A percentile compares a stretch with the other conserved stretches of the same genome.
Conservation (phyloP, 2,797 vertebrate genomes). For the Hylomyscus alleni region DNA sequence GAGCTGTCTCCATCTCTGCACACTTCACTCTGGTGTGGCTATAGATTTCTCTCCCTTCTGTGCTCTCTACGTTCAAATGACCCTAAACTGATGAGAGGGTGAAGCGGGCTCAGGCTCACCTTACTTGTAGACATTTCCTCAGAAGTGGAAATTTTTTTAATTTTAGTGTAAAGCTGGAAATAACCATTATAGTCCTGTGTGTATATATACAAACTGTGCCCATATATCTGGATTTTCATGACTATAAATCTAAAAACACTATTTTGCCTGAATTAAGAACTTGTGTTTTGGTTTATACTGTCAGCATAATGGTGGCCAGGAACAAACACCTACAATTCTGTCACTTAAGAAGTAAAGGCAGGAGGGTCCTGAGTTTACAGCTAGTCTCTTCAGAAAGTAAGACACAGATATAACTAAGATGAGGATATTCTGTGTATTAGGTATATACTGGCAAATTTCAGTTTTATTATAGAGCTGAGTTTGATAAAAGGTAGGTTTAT, state of each 20-base stretch:
- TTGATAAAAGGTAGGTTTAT: slow-evolving; percentile 18
- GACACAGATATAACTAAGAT: not conserved
- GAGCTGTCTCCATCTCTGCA: not conserved
- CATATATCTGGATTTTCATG: not conserved
- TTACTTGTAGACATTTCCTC: not conserved
- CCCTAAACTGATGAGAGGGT: not conserved
- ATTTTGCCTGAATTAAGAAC: not conserved
- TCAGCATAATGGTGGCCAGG: not conserved
- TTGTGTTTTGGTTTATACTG: not conserved
- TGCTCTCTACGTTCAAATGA: not conserved
- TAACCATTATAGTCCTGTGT: not conserved
- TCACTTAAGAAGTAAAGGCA: not conserved
- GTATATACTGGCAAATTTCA: not conserved
- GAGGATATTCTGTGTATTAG: not conserved
- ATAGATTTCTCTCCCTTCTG: not conserved
- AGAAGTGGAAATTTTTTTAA: slow-evolving; percentile 7
- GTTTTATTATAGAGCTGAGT: slow-evolving; percentile 4
- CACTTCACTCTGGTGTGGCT: not conserved
- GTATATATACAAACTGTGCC: not conserved
- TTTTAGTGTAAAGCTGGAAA: not conserved
- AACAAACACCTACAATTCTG: not conserved
- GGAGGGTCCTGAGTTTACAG: not conserved
- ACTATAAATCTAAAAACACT: not conserved
- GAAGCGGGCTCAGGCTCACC: not conserved
- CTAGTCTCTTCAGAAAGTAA: not conserved